Evolutionary conservation across 2,113 vertebrate species (phyloP), one percentile per base, ranked within the genome.

Genomic region (Bostrychus sinensis): DNA sequence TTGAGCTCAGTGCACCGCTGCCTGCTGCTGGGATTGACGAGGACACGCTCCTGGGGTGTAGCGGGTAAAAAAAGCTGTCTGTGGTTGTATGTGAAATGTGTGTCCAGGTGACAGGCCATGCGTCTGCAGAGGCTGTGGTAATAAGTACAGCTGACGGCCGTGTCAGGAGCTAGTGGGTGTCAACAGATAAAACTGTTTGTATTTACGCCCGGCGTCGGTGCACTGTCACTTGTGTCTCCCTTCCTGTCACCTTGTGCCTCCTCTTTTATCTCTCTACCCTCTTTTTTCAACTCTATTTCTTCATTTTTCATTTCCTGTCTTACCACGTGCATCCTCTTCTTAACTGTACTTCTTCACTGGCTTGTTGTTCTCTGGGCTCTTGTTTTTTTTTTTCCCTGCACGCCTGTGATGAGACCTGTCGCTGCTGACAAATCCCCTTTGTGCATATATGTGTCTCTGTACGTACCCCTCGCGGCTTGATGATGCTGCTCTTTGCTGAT

Each of bases 161-260:
- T 84, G 84, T 85, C 83, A 86, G 82, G 72, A 86, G 78, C 69
- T 72, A 81, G 82, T 79, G 77, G 80, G 88, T 84, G 84, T 89
- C 88, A 83, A 82, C 86, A 81, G 85, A 89, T 88, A 85, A 90
- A 88, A 73, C 70, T 75, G 77, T 86, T 88, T 85, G 86, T 85
- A 75, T 81, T 88, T 82, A 81, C 80, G 57, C 71, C 77, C 39
- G 80, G 62, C 76, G 71, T 73, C 53, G 3, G 70, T 64, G 69
- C 67, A 50, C 66, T 83, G 86, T 84, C 79, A 81, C 75, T 76
- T 68, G 70, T 75, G 68, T 66, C 75, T 85, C 74, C 72, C 68
- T 56, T 36, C 23, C 66, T 84, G 84, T 86, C 85, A 77, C 84
- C 78, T 77, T 61, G 67, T 41, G 65, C 80, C 61, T 72, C 39